Conservation (phyloP, 2,888 invertebrate genomes). For the Julus scanicus region DNA sequence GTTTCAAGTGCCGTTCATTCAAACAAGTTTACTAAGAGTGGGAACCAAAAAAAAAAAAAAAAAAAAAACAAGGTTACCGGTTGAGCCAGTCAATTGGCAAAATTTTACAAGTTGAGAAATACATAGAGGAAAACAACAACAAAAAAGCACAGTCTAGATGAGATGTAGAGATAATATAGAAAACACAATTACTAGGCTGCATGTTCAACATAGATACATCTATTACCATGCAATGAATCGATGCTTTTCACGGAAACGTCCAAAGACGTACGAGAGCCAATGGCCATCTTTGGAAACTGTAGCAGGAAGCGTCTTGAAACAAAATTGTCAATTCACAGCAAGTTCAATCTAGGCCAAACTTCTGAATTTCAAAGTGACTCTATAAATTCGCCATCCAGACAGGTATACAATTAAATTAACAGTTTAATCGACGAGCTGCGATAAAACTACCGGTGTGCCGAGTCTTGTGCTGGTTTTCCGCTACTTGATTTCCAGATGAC, state of each 20-base stretch:
- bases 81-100: conserved; percentile 31
- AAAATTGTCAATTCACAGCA: not conserved
- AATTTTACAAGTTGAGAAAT: not conserved
- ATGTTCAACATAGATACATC: not conserved
- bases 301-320: not conserved
- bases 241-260: not conserved
- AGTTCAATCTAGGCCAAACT: conserved; percentile 38
- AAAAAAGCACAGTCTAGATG: not conserved
- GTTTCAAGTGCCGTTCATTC: conserved; percentile 43
- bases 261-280: not conserved
- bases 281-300: not conserved
- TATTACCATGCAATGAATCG: conserved; percentile 7
- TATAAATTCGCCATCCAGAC: conserved; percentile 7
- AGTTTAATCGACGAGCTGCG: not conserved
- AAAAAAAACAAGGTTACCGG: conserved; percentile 45
- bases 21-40: conserved; percentile 31
- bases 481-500: not conserved
- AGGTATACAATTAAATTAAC: conserved; percentile 3
- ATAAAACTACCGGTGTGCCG: conserved; percentile 13
- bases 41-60: not conserved
- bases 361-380: conserved; percentile 14
- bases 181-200: conserved; percentile 37
- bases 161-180: not conserved
- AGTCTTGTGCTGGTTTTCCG: not conserved
- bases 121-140: no score